Evolutionary conservation across 1,140 invertebrate species (phyloP), one percentile per base, ranked within the genome.

Genomic region (Ephestia elutella): DNA sequence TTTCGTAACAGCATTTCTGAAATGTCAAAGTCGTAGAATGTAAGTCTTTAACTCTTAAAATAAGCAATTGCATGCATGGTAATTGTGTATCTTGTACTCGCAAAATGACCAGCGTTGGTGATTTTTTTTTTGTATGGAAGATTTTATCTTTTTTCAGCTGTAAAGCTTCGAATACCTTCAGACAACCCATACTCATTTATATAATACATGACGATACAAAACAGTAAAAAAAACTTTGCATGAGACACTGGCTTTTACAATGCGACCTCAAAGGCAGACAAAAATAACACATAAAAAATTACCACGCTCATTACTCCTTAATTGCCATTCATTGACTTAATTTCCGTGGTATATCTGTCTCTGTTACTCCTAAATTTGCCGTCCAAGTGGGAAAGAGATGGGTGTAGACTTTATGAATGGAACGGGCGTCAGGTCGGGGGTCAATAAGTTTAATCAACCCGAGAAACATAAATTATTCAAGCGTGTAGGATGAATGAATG

Each of bases 371-470:
- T 59, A 56, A 21, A 13, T n/a, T 19, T 17, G 18, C 17, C 51
- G 9, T 10, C 8, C 5, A 19, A 19, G 63, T 57, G 3, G 10
- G 60, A 67, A 32, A 60, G 56, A 50, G 66, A 68, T 10, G 17
- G 54, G 4, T 10, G 49, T 51, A 54, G 10, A 67, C 15, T 53
- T n/a, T 62, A 73, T 78, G 76, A 79, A 79, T 78, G 77, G 57
- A 60, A 63, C 49, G 63, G 62, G n/a, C 70, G 68, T 78, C 68
- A 54, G 56, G 72, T 68, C 62, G 59, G 65, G 75, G 80, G 80
- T 83, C 77, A 80, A 78, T 71, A 68, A 73, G 71, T 73, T 74
- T 73, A 69, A 74, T 76, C 71, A 76, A 76, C 73, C 67, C 63
- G 59, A 28, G 49, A 54, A 8, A 71, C 57, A 68, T 71, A 71